Evolutionary conservation across 2,888 invertebrate genomes (phyloP).

Genomic region (Oscheius myriophilus): DNA sequence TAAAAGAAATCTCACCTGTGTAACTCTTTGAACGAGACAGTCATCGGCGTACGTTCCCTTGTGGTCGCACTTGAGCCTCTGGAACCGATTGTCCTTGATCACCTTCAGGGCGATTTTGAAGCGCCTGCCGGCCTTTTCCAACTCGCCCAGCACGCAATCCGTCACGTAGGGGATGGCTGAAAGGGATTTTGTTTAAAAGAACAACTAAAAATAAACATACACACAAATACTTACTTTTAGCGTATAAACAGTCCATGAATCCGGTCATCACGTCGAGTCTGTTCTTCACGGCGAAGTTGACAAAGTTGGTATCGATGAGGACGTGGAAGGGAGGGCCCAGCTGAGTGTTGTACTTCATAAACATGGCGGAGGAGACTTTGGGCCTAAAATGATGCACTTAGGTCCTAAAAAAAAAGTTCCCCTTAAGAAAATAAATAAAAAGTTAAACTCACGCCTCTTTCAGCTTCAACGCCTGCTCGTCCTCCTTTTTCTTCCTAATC

Average conservation of each 20-base stretch:
- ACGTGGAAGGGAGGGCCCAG: constrained; percentile 97
- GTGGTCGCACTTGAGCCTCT: constrained; percentile 90
- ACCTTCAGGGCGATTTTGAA: constrained; percentile 91
- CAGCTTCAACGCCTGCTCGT: constrained; percentile 65
- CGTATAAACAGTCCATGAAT: constrained; percentile 99
- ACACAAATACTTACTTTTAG: constrained; percentile 79
- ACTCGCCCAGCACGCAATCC: constrained; percentile 95
- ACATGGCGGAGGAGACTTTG: constrained; percentile 81
- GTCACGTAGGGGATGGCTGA: constrained; percentile 93
- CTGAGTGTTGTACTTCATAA: constrained; percentile 96
- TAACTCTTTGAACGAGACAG: constrained; percentile 92
- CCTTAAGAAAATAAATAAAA: not conserved
- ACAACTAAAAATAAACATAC: not conserved
- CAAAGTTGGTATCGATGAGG: constrained; percentile 95
- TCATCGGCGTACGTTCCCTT: constrained; percentile 99
- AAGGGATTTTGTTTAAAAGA: constrained; percentile 26
- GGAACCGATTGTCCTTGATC: constrained; percentile 91
- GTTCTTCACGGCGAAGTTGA: constrained; percentile 97
- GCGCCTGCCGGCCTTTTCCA: constrained; percentile 94
- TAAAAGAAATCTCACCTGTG: constrained; percentile 76
- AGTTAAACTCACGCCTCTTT: constrained; percentile 62
- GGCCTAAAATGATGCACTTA: constrained; percentile 52
- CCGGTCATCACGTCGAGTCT: constrained; percentile 94
- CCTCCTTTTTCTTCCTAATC: constrained; percentile 64
- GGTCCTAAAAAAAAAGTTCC: too few species aligned